phyloP scores from a whole-genome alignment of 2,797 vertebrate genomes.

The Paramormyrops hopkinsi region DNA sequence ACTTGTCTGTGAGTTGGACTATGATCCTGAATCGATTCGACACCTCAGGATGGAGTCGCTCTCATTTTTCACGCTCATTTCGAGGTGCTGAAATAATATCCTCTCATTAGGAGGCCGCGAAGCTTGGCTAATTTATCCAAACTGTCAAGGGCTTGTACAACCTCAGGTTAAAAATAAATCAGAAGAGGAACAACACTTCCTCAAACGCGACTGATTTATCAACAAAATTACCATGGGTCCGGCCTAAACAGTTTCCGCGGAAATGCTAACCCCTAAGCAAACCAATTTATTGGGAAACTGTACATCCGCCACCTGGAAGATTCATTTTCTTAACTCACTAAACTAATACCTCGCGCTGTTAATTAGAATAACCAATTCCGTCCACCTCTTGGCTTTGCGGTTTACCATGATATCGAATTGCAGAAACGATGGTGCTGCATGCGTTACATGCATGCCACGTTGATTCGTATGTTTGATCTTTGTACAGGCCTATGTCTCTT shows the following conservation, averaged over 20 bases:
- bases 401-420: slow-evolving; percentile 34
- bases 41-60: slow-evolving; percentile 76
- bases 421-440: neutral
- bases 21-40: slow-evolving; percentile 90
- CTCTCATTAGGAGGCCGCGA: slow-evolving; percentile 87
- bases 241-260: slow-evolving; percentile 69
- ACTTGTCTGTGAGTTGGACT: slow-evolving; percentile 74
- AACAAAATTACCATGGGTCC: slow-evolving; percentile 86
- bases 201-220: slow-evolving; percentile 81
- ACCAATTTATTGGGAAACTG: slow-evolving; percentile 66
- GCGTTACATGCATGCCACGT: neutral
- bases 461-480: neutral
- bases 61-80: slow-evolving; percentile 84
- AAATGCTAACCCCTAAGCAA: slow-evolving; percentile 67
- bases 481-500: neutral
- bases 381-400: slow-evolving; percentile 58
- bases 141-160: slow-evolving; percentile 89
- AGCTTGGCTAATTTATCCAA: slow-evolving; percentile 91
- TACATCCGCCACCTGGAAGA: slow-evolving; percentile 41
- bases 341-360: slow-evolving; percentile 62
- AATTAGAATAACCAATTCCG: slow-evolving; percentile 63
- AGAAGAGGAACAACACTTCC: slow-evolving; percentile 72
- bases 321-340: slow-evolving; percentile 42
- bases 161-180: slow-evolving; percentile 96
- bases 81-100: slow-evolving; percentile 86